Percentiles rank a stretch among this genome's conserved stretches.
phyloP scores from a whole-genome alignment of 2,797 vertebrate genomes.

The Gallinago nigripennis region DNA sequence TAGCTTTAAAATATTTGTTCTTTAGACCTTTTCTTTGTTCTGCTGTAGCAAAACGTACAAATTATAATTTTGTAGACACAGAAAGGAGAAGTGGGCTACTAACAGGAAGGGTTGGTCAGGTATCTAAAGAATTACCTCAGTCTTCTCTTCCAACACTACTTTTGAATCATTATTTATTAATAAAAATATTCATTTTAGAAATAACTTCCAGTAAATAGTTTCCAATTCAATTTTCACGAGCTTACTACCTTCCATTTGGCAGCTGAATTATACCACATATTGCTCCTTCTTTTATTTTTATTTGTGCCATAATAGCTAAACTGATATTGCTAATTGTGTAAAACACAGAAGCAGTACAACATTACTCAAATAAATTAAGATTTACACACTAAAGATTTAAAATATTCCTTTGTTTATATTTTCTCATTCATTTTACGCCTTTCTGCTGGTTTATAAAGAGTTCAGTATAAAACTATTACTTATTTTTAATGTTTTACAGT shows the following conservation, averaged over 20 bases:
- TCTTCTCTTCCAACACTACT: background rate
- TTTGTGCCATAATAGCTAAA: background rate
- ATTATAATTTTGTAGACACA: background rate
- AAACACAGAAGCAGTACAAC: background rate
- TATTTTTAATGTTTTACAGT: background rate
- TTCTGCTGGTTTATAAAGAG: background rate
- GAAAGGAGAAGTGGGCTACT: background rate
- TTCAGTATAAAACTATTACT: background rate
- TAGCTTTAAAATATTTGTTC: background rate
- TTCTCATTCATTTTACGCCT: background rate
- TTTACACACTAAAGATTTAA: background rate
- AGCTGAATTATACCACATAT: background rate
- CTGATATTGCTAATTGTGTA: background rate
- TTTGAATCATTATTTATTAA: background rate
- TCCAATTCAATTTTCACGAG: background rate
- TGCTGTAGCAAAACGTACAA: background rate
- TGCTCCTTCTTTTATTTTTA: background rate
- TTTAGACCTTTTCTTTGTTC: background rate
- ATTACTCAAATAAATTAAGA: background rate
- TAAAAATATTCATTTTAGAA: background rate
- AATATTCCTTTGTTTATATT: background rate
- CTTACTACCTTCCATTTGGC: background rate
- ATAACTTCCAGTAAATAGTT: background rate
- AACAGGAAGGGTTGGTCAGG: background rate
- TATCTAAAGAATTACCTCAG: background rate